Evolutionary conservation across 2,113 vertebrate genomes (phyloP).

Genomic region (Telmatochromis brichardi): DNA sequence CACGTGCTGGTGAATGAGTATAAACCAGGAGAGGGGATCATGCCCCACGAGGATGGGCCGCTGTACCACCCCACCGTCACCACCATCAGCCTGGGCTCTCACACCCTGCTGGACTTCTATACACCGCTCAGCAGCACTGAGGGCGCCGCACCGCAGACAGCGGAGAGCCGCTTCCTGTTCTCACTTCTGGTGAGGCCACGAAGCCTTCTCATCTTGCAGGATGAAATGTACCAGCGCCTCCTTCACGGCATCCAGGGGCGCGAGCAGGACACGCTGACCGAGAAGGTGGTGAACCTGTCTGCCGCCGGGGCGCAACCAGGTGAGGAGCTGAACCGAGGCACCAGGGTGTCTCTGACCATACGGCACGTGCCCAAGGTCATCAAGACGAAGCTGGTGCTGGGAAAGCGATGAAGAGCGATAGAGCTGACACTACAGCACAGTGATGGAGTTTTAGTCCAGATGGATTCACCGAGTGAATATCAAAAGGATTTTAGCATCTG

Average conservation of each 20-base stretch:
- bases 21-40: slow-evolving; percentile 82
- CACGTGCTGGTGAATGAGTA: slow-evolving; percentile 90
- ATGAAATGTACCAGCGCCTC: slow-evolving; percentile 73
- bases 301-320: slow-evolving; percentile 36
- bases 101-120: slow-evolving; percentile 84
- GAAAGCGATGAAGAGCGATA: slow-evolving; percentile 55
- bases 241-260: slow-evolving; percentile 77
- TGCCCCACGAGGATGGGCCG: slow-evolving; percentile 89
- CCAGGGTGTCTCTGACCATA: slow-evolving; percentile 82
- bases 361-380: slow-evolving; percentile 83
- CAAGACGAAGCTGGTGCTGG: slow-evolving; percentile 69
- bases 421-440: background rate
- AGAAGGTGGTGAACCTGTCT: slow-evolving; percentile 67
- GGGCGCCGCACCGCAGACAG: slow-evolving; percentile 39
- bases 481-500: background rate
- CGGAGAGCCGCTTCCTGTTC: slow-evolving; percentile 70
- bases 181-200: slow-evolving; percentile 77
- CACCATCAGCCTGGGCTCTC: slow-evolving; percentile 86
- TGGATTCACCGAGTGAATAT: background rate
- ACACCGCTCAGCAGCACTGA: slow-evolving; percentile 54
- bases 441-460: background rate
- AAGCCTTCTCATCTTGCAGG: slow-evolving; percentile 81
- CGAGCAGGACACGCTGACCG: slow-evolving; percentile 58
- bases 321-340: slow-evolving; percentile 68
- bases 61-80: slow-evolving; percentile 86